Evolutionary conservation across 2,113 vertebrate genomes (phyloP).

Genomic region (Setophaga kirtlandii): DNA sequence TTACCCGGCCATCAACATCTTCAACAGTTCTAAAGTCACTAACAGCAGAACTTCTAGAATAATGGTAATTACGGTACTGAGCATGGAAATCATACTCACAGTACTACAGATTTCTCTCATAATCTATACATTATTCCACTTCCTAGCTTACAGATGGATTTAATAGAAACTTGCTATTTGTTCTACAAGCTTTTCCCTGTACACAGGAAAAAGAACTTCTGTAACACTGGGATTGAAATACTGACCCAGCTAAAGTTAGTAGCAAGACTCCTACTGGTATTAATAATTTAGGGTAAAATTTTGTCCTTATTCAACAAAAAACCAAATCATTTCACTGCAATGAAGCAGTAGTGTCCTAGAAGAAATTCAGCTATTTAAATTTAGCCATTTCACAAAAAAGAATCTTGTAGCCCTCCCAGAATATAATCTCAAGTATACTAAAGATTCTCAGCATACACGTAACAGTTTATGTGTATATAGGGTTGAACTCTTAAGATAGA

Average conservation of each 20-base stretch:
- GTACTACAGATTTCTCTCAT: neutral
- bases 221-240: neutral
- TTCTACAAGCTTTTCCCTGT: neutral
- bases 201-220: neutral
- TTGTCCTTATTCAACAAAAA: neutral
- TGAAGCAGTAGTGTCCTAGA: neutral
- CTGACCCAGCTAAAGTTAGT: neutral
- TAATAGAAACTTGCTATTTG: neutral
- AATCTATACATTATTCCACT: neutral
- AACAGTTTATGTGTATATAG: neutral
- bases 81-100: neutral
- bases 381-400: neutral
- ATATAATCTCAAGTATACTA: neutral
- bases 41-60: neutral
- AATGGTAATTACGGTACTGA: neutral
- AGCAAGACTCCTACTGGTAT: neutral
- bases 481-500: neutral
- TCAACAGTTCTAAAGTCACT: neutral
- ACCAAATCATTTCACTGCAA: neutral
- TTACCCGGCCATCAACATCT: neutral
- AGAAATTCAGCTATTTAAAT: neutral
- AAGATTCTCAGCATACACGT: neutral
- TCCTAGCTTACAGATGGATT: slow-evolving; percentile 8
- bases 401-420: neutral
- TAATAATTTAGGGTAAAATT: neutral